These are phyloP conservation scores for Coenonympha glycerion DNA, from an alignment of 2,888 invertebrate species.

Conservation along the genomic window DNA sequence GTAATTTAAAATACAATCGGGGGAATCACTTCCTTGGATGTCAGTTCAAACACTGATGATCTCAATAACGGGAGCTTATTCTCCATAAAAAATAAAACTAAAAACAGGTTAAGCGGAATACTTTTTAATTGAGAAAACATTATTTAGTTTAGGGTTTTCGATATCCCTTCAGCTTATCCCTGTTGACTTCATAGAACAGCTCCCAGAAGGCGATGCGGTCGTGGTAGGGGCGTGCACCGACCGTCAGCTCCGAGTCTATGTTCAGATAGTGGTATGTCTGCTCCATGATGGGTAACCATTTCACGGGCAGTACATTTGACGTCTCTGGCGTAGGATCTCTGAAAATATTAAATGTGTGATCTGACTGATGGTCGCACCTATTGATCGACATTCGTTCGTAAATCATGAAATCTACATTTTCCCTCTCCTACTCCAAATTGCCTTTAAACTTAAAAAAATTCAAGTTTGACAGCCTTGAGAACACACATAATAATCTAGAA, in stretches of 20 bases:
- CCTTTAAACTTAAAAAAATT: no score
- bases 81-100: no score
- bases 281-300: slow-evolving; percentile 42
- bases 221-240: slow-evolving; percentile 34
- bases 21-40: no score
- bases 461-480: no score
- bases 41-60: no score
- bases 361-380: no score
- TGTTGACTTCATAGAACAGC: slow-evolving; percentile 37
- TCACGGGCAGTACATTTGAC: slow-evolving; percentile 39
- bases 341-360: background rate
- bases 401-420: no score
- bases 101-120: no score
- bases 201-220: slow-evolving; percentile 45
- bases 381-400: no score
- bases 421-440: no score
- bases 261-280: slow-evolving; percentile 34
- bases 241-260: slow-evolving; percentile 32
- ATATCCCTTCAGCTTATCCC: background rate
- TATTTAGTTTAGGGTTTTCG: background rate
- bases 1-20: no score
- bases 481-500: no score
- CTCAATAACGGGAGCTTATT: background rate
- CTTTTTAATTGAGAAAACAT: background rate
- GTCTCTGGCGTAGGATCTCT: slow-evolving; percentile 33